phyloP scores from a whole-genome alignment of 2,888 invertebrate genomes.

The Myopa testacea region DNA sequence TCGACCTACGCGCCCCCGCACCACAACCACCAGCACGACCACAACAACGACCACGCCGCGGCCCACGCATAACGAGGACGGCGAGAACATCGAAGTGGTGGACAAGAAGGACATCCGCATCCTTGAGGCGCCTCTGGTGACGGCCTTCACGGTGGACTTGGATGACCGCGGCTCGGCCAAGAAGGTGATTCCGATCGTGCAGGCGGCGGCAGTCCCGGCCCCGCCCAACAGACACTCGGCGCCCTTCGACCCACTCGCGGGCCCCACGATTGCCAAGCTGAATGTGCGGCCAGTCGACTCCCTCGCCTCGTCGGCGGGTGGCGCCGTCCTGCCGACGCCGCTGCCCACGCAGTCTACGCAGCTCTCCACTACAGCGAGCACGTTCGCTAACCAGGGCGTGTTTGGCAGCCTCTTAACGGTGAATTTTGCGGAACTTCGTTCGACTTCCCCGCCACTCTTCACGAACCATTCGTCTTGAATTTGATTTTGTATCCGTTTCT shows the following conservation, averaged over 20 bases:
- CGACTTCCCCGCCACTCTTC: background rate
- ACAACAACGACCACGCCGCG: conserved; percentile 73
- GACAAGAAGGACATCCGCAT: conserved; percentile 81
- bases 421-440: conserved; percentile 9
- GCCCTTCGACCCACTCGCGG: conserved; percentile 48
- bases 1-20: conserved; percentile 72
- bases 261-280: conserved; percentile 63
- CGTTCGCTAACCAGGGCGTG: conserved; percentile 41
- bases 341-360: conserved; percentile 53
- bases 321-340: conserved; percentile 43
- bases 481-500: conserved; percentile 20
- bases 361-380: conserved; percentile 44
- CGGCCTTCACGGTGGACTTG: conserved; percentile 87
- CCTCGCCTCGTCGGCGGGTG: conserved; percentile 15
- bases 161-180: conserved; percentile 83
- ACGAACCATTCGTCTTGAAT: background rate
- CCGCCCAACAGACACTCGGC: conserved; percentile 28
- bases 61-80: conserved; percentile 77
- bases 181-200: conserved; percentile 80
- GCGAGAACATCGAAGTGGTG: conserved; percentile 77
- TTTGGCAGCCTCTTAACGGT: conserved; percentile 47
- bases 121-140: conserved; percentile 83
- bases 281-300: conserved; percentile 59
- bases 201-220: conserved; percentile 51
- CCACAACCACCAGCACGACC: conserved; percentile 66